Evolutionary conservation across 2,888 invertebrate species (phyloP), one percentile per base, ranked within the genome.

Genomic region (Morpho achilles): DNA sequence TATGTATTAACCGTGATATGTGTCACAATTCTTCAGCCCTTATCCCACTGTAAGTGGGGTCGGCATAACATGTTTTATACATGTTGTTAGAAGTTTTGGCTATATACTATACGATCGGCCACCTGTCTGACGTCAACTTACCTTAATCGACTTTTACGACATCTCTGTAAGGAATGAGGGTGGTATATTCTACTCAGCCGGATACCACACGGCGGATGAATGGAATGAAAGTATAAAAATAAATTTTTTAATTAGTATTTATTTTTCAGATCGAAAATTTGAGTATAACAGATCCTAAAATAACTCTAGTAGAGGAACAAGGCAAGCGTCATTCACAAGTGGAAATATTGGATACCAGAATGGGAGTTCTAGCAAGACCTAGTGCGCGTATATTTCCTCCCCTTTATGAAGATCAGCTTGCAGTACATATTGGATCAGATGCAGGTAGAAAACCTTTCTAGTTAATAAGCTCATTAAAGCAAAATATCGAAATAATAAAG

Each of bases 351-450:
- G 93, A 73, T 86, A 93, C 75, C 84, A 93, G 74, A 83, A 94
- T 94, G 65, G 97, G 97, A 5, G 94, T 95, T 0, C 83, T 96
- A 44, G 95, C 95, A 22, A 93, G 94, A 64, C 92, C 96, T 5
- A 95, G 95, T 49, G 96, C 97, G 0, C 93, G 96, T 65, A 94
- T 97, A 3, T 91, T 97, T 50, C 96, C 97, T 68, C 95, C 96
- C 0, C 82, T 98, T 32, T 96, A 97, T 75, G 94, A 94, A 55
- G 96, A 96, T 1, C 96, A 96, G 67, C 86, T 97, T 23, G 94
- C 94, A 16, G 93, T 97, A 0, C 95, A 95, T 73, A 94, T 97
- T 50, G 83, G 85, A 1, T 76, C 82, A 65, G 89, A 90, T 65
- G 75, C 78, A 58, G 89, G 89, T 89, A 73, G 7, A 7, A 47